phyloP scores from a whole-genome alignment of 2,113 vertebrate genomes.

The Thinocorus orbignyianus region DNA sequence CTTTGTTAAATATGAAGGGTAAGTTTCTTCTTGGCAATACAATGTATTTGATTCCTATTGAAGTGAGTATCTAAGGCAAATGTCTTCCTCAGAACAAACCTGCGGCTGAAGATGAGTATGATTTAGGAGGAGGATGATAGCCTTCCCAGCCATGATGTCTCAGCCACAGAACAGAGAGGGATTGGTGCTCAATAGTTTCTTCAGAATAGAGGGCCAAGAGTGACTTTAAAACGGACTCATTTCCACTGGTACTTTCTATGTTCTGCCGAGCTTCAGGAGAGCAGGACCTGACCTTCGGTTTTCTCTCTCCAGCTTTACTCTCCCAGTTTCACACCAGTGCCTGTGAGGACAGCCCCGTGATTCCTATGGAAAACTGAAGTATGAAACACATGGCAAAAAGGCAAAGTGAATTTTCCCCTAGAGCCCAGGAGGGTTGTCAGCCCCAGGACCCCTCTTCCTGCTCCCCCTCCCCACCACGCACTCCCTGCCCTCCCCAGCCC shows the following conservation, averaged over 20 bases:
- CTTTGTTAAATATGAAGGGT: not conserved
- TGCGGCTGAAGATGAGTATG: not conserved
- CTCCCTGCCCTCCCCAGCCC: not conserved
- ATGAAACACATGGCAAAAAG: not conserved
- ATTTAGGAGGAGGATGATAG: not conserved
- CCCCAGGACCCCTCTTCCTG: not conserved
- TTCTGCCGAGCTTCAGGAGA: not conserved
- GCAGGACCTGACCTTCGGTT: not conserved
- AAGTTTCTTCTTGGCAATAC: not conserved
- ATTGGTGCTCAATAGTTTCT: not conserved
- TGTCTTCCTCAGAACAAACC: not conserved
- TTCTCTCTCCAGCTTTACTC: not conserved
- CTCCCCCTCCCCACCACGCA: not conserved
- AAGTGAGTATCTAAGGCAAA: not conserved
- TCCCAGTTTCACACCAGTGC: not conserved
- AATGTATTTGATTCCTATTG: not conserved
- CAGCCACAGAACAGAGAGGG: not conserved
- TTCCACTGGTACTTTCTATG: not conserved
- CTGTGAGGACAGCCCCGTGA: not conserved
- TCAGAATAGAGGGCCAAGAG: rapidly evolving
- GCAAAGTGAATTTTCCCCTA: not conserved
- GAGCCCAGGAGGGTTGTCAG: not conserved
- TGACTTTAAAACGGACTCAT: not conserved
- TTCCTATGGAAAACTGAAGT: not conserved
- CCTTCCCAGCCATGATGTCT: not conserved